Evolutionary conservation across 2,797 vertebrate genomes (phyloP).

Genomic region (Cichlasoma orientale): DNA sequence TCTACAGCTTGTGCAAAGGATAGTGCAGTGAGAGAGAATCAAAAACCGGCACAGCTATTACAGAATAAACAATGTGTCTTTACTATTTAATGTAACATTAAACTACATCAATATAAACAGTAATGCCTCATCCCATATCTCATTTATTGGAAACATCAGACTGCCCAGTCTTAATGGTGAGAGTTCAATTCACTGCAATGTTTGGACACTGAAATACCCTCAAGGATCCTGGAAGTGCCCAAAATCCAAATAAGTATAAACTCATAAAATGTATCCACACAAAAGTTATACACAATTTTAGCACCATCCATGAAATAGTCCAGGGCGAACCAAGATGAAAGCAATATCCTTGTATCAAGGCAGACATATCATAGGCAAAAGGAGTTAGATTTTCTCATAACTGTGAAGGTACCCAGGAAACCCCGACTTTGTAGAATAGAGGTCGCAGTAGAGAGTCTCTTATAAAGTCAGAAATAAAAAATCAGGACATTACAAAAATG

Average conservation of each 20-base stretch:
- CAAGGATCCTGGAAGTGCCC: not conserved
- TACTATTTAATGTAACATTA: not conserved
- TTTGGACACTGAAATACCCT: not conserved
- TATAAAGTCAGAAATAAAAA: not conserved
- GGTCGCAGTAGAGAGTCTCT: accelerated
- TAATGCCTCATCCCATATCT: not conserved
- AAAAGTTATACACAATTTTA: not conserved
- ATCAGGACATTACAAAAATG: not conserved
- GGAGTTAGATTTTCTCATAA: not conserved
- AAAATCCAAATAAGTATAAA: not conserved
- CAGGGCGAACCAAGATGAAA: not conserved
- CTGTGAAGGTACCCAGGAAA: not conserved
- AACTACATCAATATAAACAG: not conserved
- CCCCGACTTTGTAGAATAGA: not conserved
- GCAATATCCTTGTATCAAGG: not conserved
- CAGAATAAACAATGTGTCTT: not conserved
- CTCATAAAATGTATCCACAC: not conserved
- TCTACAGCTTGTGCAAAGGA: not conserved
- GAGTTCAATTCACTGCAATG: not conserved
- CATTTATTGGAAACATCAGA: not conserved
- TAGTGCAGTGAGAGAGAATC: not conserved
- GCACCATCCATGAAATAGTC: not conserved
- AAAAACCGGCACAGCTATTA: not conserved
- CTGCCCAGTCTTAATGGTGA: not conserved
- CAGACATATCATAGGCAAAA: not conserved